A percentile compares a stretch with the other conserved stretches of the same genome.
Conservation (phyloP, 1,140 invertebrate genomes). For the Pentalonia nigronervosa region DNA sequence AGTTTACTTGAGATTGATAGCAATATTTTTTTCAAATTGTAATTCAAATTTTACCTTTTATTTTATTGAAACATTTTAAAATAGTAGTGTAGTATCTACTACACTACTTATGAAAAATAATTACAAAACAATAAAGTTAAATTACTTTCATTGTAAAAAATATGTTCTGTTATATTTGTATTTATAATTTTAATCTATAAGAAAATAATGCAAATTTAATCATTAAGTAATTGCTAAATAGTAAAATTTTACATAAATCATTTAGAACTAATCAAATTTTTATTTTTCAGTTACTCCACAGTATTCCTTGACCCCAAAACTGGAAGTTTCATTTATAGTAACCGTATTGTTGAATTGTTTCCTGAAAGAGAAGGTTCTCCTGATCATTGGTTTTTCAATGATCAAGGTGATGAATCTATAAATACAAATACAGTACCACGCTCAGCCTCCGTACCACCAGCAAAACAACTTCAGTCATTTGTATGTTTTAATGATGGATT, state of each 20-base stretch:
- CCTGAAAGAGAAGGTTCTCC: conserved; percentile 37
- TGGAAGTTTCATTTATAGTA: conserved; percentile 62
- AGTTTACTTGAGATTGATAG: too few relatives aligned
- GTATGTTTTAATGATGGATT: conserved; percentile 7
- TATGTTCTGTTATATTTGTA: too few relatives aligned
- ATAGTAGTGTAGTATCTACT: too few relatives aligned
- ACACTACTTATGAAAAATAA: too few relatives aligned
- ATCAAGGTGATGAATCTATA: conserved; percentile 59
- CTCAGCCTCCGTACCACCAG: conserved; percentile 60
- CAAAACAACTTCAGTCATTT: conserved; percentile 58
- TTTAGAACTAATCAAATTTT: not conserved
- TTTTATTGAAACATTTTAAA: too few relatives aligned
- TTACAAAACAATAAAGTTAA: too few relatives aligned
- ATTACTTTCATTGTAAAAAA: too few relatives aligned
- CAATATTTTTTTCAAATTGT: too few relatives aligned
- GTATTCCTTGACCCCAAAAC: conserved; percentile 63
- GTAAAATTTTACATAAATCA: not conserved
- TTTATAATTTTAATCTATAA: not conserved
- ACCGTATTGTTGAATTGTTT: conserved; percentile 60
- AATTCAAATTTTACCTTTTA: too few relatives aligned
- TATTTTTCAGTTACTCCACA: conserved; percentile 52
- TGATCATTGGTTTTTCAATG: conserved; percentile 64
- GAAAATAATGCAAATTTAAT: not conserved
- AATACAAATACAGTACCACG: conserved; percentile 59
- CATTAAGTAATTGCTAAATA: not conserved